Percentiles rank a stretch among this genome's conserved stretches.
Evolutionary conservation across 2,888 invertebrate species (phyloP).

Genomic region (Phasia obesa): DNA sequence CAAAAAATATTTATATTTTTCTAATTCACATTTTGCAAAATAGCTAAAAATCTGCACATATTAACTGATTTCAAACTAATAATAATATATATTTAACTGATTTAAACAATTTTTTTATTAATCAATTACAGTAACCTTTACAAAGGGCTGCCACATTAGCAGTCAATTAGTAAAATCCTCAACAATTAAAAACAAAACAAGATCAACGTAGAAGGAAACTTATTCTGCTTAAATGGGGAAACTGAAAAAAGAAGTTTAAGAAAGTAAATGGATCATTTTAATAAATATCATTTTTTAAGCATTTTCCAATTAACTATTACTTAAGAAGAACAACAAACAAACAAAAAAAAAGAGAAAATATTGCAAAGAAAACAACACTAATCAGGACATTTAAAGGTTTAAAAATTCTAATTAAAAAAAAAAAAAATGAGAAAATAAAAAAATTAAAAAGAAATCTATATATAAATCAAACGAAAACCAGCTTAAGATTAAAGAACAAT

Average conservation of each 20-base stretch:
- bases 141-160: slow-evolving; percentile 79
- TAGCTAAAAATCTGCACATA: slow-evolving; percentile 35
- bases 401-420: slow-evolving; percentile 60
- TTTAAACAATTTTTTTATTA: slow-evolving; percentile 3
- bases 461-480: slow-evolving; percentile 41
- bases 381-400: slow-evolving; percentile 71
- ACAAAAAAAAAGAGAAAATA: slow-evolving; percentile 26
- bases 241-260: not conserved
- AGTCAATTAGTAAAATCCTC: slow-evolving; percentile 70
- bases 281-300: slow-evolving; percentile 61
- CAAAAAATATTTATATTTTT: slow-evolving; percentile 64
- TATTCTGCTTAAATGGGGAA: not conserved
- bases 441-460: slow-evolving; percentile 15
- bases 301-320: slow-evolving; percentile 58
- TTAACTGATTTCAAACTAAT: not conserved
- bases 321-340: slow-evolving; percentile 27
- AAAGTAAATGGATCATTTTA: slow-evolving; percentile 41
- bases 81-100: not conserved
- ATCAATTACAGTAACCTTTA: slow-evolving; percentile 79
- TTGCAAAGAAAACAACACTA: slow-evolving; percentile 55
- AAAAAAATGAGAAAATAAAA: slow-evolving; percentile 25
- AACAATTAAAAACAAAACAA: slow-evolving; percentile 16
- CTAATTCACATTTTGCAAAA: slow-evolving; percentile 52
- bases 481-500: slow-evolving; percentile 48
- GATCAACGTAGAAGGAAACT: slow-evolving; percentile 17